These are phyloP conservation scores for Pecten maximus DNA, from an alignment of 2,888 invertebrate species.

Conservation along the genomic window DNA sequence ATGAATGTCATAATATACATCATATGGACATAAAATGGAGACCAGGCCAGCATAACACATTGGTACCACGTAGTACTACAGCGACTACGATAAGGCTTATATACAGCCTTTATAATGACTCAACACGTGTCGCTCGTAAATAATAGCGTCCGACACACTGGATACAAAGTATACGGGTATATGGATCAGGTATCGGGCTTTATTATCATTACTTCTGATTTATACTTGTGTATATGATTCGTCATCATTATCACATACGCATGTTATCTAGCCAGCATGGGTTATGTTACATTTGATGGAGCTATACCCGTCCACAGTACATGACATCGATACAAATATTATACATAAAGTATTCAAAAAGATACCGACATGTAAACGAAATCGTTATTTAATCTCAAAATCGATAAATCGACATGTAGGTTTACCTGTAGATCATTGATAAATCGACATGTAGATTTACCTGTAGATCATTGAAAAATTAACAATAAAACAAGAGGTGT, in stretches of 20 bases:
- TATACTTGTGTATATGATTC: neutral
- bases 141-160: neutral
- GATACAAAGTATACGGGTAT: neutral
- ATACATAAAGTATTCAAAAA: too few relatives aligned
- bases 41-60: neutral
- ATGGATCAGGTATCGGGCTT: neutral
- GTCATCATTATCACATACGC: neutral
- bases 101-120: neutral
- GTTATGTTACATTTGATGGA: neutral
- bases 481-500: too few relatives aligned
- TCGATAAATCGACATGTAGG: too few relatives aligned
- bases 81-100: neutral
- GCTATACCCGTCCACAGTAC: too few relatives aligned
- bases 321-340: too few relatives aligned
- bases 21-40: neutral
- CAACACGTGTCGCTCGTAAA: neutral
- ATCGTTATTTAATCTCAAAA: too few relatives aligned
- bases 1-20: neutral
- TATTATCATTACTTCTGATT: conserved; percentile 26
- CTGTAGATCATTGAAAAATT: too few relatives aligned
- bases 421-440: too few relatives aligned
- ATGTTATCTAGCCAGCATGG: neutral
- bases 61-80: conserved; percentile 13
- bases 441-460: too few relatives aligned
- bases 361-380: too few relatives aligned